Conservation (phyloP, 1,140 invertebrate genomes). For the Macrosteles quadrilineatus region DNA sequence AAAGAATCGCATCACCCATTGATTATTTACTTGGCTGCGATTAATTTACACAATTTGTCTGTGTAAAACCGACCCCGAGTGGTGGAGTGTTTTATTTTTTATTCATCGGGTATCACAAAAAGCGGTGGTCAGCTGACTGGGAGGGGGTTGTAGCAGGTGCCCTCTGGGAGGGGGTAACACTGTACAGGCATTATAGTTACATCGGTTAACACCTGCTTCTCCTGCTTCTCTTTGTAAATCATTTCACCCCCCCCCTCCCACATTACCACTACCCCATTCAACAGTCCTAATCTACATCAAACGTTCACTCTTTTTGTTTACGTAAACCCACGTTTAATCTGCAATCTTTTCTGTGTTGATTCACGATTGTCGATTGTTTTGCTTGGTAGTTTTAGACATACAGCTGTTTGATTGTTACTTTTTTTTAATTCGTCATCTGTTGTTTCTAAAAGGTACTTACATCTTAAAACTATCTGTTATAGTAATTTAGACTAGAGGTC, state of each 20-base stretch:
- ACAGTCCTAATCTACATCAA: not conserved
- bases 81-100: constrained; percentile 28
- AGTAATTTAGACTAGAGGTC: too few relatives aligned
- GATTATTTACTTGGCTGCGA: constrained; percentile 24
- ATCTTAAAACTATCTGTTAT: too few relatives aligned
- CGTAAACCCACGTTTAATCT: not conserved
- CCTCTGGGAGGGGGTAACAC: not conserved
- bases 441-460: too few relatives aligned
- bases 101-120: constrained; percentile 25
- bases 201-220: constrained; percentile 21
- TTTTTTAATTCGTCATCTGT: too few relatives aligned
- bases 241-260: not conserved
- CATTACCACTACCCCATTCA: not conserved
- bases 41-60: constrained; percentile 28
- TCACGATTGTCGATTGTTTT: too few relatives aligned
- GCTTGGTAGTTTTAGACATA: too few relatives aligned
- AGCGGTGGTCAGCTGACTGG: constrained; percentile 17
- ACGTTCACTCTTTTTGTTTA: not conserved
- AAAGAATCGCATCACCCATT: constrained; percentile 11
- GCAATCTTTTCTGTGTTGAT: too few relatives aligned
- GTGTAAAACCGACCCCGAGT: constrained; percentile 22
- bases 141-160: not conserved
- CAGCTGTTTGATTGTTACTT: too few relatives aligned
- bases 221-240: constrained; percentile 8
- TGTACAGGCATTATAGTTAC: constrained; percentile 26